Conservation (phyloP, 2,888 invertebrate species). For the Tridacna gigas region DNA sequence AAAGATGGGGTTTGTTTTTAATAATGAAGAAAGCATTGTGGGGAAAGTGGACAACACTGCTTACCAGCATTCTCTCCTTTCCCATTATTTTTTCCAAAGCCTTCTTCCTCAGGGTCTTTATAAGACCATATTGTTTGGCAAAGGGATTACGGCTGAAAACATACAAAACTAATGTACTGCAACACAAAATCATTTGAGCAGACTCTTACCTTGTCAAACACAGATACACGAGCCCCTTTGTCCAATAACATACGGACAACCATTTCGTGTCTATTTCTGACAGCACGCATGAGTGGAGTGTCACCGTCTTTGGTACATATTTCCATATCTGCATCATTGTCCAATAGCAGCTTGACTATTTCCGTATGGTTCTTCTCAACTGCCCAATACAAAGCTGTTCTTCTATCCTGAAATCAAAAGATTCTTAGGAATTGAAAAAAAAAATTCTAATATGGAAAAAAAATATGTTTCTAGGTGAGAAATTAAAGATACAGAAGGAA, state of each 20-base stretch:
- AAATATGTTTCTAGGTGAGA: too few relatives aligned
- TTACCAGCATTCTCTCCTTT: neutral
- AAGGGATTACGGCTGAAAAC: neutral
- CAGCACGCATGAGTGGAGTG: conserved; percentile 95
- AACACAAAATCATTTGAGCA: neutral
- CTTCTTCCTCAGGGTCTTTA: neutral
- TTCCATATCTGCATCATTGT: conserved; percentile 97
- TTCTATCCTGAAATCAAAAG: conserved; percentile 89
- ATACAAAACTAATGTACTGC: too few relatives aligned
- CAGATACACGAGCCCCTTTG: conserved; percentile 96
- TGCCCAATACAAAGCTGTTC: conserved; percentile 97
- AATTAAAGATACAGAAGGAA: too few relatives aligned
- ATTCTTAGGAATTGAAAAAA: too few relatives aligned
- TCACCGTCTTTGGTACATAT: conserved; percentile 97
- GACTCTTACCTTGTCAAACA: conserved; percentile 86
- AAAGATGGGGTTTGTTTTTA: too few relatives aligned
- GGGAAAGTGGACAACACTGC: neutral
- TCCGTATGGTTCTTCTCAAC: conserved; percentile 97
- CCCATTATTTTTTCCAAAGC: neutral
- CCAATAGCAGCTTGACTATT: conserved; percentile 92
- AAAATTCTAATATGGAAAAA: too few relatives aligned
- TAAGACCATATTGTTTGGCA: neutral
- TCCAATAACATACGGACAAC: conserved; percentile 96
- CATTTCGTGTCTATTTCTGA: conserved; percentile 95
- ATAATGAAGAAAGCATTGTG: neutral